phyloP scores from a whole-genome alignment of 2,113 vertebrate genomes.

The Cyanoderma ruficeps region DNA sequence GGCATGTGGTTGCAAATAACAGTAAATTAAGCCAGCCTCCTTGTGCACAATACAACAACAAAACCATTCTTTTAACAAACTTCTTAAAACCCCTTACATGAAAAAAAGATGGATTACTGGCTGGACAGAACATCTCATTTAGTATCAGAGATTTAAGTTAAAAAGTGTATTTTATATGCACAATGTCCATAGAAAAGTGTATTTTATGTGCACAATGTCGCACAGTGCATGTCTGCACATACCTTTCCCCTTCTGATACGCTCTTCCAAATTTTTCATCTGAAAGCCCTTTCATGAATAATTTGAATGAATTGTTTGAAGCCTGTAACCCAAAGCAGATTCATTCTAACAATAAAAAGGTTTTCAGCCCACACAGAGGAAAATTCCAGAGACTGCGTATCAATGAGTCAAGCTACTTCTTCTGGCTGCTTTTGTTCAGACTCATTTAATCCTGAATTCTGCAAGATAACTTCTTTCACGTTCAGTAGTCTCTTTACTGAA shows the following conservation, averaged over 20 bases:
- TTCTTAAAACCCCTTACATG: neutral
- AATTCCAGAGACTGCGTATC: constrained; percentile 28
- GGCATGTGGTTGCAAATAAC: neutral
- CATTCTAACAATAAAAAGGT: constrained; percentile 48
- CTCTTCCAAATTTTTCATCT: neutral
- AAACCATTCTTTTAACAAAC: neutral
- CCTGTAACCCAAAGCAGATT: neutral
- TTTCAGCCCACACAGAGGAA: constrained; percentile 57
- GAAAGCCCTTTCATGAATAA: constrained; percentile 30
- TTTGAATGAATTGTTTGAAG: constrained; percentile 48
- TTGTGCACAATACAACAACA: neutral
- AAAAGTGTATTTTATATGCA: neutral
- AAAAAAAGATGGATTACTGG: neutral
- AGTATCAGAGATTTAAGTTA: neutral
- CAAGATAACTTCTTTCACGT: neutral
- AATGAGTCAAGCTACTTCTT: constrained; percentile 48
- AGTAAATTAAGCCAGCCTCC: neutral
- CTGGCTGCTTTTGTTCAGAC: neutral
- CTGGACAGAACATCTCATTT: neutral
- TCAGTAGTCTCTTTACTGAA: neutral
- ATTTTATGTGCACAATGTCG: neutral
- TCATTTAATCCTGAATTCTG: neutral
- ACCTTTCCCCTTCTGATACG: neutral
- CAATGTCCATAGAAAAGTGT: neutral
- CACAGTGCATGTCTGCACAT: neutral